Evolutionary conservation across 2,113 vertebrate species (phyloP).

Genomic region (Nicator chloris): DNA sequence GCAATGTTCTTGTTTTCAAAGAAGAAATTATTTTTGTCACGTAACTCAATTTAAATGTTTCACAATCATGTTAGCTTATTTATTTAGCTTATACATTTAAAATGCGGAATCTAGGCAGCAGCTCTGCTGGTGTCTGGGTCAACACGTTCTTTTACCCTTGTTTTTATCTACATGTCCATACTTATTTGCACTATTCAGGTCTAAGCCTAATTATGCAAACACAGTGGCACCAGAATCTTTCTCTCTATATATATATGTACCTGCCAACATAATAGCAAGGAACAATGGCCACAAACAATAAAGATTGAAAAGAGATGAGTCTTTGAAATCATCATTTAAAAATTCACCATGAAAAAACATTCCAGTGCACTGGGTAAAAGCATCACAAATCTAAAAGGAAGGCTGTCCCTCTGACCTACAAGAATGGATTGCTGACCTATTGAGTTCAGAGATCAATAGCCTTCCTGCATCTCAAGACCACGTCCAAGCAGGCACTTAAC

Average conservation of each 20-base stretch:
- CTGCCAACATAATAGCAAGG: background rate
- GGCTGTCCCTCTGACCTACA: background rate
- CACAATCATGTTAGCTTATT: background rate
- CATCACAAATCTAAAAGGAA: background rate
- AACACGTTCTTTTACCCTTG: background rate
- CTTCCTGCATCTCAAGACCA: background rate
- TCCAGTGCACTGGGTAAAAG: background rate
- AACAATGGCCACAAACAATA: background rate
- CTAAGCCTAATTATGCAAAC: background rate
- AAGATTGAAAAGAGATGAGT: background rate
- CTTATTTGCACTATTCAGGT: background rate
- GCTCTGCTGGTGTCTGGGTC: background rate
- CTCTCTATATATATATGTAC: background rate
- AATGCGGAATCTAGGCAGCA: background rate
- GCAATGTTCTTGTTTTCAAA: conserved; percentile 14
- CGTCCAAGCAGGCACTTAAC: background rate
- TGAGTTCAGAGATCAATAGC: background rate
- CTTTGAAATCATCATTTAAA: background rate
- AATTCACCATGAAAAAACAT: background rate
- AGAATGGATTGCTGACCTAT: background rate
- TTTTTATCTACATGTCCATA: background rate
- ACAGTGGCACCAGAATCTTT: background rate
- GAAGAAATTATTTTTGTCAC: background rate
- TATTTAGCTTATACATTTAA: background rate
- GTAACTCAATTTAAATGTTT: background rate